A percentile compares a stretch with the other conserved stretches of the same genome.
Evolutionary conservation across 2,113 vertebrate species (phyloP).

Genomic region (Penelope pileata): DNA sequence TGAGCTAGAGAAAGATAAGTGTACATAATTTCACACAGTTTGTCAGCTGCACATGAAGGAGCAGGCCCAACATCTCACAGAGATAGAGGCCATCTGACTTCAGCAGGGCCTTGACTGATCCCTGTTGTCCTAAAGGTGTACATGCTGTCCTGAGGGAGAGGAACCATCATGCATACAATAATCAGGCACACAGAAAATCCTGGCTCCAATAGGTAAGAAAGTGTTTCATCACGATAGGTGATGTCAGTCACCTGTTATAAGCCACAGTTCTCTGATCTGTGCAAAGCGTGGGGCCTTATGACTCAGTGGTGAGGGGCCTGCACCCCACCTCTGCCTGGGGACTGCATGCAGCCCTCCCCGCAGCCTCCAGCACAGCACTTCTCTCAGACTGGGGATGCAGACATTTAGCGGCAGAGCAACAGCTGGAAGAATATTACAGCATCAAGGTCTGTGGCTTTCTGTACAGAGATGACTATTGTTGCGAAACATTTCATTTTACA

Average conservation of each 20-base stretch:
- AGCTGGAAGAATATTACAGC: neutral
- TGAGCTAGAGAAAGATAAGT: neutral
- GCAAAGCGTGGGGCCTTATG: rapidly evolving
- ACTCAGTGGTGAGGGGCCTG: rapidly evolving
- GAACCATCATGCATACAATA: rapidly evolving
- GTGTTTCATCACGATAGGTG: neutral
- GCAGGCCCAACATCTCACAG: neutral
- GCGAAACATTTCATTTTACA: neutral
- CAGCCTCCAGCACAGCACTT: rapidly evolving
- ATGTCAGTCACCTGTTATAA: rapidly evolving
- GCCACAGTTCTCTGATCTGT: neutral
- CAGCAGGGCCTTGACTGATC: neutral
- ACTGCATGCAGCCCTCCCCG: no score
- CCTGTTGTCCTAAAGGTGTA: neutral
- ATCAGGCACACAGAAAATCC: neutral
- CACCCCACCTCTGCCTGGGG: rapidly evolving
- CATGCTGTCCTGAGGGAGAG: neutral
- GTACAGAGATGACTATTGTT: neutral
- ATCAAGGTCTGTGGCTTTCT: neutral
- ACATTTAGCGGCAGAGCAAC: rapidly evolving
- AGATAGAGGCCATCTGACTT: neutral
- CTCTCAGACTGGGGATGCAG: neutral
- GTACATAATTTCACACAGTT: neutral
- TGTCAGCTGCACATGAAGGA: neutral
- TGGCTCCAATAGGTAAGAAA: neutral